phyloP scores from a whole-genome alignment of 2,797 vertebrate species.

The Diglossa cyanea region DNA sequence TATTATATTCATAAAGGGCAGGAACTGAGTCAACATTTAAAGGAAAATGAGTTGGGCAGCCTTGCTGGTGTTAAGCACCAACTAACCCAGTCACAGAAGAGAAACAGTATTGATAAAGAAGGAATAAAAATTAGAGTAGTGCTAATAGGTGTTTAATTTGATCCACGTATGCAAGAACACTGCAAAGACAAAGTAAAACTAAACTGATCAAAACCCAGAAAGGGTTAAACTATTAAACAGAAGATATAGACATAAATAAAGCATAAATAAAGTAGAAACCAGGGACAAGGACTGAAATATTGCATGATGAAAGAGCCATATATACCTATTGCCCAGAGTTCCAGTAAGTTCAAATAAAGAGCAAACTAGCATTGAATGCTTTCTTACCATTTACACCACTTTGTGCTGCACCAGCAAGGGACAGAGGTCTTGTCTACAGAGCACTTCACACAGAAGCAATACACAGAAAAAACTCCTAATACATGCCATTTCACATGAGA shows the following conservation, averaged over 20 bases:
- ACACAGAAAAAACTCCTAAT: not conserved
- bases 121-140: not conserved
- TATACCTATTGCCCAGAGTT: not conserved
- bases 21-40: not conserved
- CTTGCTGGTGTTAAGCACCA: not conserved
- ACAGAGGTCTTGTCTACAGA: not conserved
- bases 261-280: not conserved
- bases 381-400: not conserved
- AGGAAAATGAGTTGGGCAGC: not conserved
- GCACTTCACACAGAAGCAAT: not conserved
- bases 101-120: not conserved
- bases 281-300: not conserved
- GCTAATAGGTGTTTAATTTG: not conserved
- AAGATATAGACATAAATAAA: not conserved
- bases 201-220: rapidly evolving
- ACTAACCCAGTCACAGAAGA: not conserved
- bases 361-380: not conserved
- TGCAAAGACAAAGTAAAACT: not conserved
- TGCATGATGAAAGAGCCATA: not conserved
- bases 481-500: not conserved
- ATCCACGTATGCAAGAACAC: not conserved
- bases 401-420: not conserved
- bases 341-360: not conserved
- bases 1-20: not conserved
- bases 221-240: not conserved